Conservation (phyloP, 2,888 invertebrate genomes). For the Hartigia nigra region DNA sequence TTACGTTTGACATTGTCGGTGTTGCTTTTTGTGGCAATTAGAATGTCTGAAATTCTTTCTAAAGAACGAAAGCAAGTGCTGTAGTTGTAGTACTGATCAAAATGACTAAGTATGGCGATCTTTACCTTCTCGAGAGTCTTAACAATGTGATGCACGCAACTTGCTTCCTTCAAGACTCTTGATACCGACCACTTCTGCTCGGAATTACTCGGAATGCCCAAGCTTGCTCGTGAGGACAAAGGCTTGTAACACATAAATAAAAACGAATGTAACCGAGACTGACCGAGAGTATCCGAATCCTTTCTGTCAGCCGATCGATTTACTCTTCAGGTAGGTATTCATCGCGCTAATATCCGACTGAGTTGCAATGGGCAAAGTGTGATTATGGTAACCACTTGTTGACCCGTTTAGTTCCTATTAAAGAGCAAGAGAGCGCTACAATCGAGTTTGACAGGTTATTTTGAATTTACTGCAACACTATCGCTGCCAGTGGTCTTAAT, state of each 20-base stretch:
- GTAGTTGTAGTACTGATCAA: background rate
- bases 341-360: no score
- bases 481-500: background rate
- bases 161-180: background rate
- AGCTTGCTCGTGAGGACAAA: background rate
- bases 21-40: background rate
- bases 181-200: background rate
- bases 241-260: background rate
- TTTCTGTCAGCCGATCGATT: background rate
- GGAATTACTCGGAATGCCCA: background rate
- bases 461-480: background rate
- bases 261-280: background rate
- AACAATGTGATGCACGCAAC: background rate
- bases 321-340: no score
- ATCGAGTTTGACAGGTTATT: background rate
- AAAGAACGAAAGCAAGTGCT: background rate
- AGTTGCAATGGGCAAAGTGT: no score
- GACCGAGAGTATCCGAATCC: background rate
- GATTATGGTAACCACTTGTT: background rate
- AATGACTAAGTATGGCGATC: background rate
- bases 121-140: background rate
- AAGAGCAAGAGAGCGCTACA: background rate
- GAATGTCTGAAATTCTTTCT: background rate
- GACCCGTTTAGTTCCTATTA: background rate
- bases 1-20: background rate